Conservation (phyloP, 2,888 invertebrate genomes). For the Tiliacea citrago region DNA sequence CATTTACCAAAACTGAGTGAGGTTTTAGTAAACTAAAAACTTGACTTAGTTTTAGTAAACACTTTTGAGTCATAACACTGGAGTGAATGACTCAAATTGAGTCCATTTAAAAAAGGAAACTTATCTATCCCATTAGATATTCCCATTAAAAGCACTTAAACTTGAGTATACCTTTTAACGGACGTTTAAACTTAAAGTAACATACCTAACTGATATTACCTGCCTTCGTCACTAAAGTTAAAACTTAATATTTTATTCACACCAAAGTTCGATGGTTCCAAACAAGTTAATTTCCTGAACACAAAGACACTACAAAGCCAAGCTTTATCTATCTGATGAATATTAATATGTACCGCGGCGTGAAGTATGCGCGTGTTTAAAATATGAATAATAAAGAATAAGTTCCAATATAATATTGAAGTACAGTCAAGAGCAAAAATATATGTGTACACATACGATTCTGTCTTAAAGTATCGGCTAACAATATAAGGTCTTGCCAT, state of each 20-base stretch:
- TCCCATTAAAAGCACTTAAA: constrained; percentile 33
- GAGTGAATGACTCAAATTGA: constrained; percentile 29
- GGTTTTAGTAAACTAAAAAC: neutral
- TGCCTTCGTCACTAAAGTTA: constrained; percentile 11
- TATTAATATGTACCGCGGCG: constrained; percentile 60
- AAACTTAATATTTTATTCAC: constrained; percentile 28
- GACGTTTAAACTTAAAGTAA: constrained; percentile 13
- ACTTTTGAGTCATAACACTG: neutral
- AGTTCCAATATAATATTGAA: constrained; percentile 57
- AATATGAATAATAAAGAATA: constrained; percentile 68
- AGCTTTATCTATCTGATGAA: constrained; percentile 60
- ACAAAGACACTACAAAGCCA: constrained; percentile 51
- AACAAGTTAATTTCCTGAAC: constrained; percentile 56
- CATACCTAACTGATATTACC: constrained; percentile 18
- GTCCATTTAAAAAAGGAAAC: neutral
- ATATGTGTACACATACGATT: neutral
- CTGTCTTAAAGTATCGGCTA: neutral
- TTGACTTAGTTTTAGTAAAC: neutral
- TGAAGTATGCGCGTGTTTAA: constrained; percentile 64
- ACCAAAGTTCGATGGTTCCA: constrained; percentile 34
- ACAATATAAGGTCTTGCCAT: neutral
- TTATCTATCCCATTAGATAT: constrained; percentile 29
- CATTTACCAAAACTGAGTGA: no score
- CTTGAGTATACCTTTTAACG: constrained; percentile 21
- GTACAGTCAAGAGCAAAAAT: constrained; percentile 22